Base-by-base conservation (phyloP, 2,113 vertebrate species). In the Barbus barbus region DNA sequence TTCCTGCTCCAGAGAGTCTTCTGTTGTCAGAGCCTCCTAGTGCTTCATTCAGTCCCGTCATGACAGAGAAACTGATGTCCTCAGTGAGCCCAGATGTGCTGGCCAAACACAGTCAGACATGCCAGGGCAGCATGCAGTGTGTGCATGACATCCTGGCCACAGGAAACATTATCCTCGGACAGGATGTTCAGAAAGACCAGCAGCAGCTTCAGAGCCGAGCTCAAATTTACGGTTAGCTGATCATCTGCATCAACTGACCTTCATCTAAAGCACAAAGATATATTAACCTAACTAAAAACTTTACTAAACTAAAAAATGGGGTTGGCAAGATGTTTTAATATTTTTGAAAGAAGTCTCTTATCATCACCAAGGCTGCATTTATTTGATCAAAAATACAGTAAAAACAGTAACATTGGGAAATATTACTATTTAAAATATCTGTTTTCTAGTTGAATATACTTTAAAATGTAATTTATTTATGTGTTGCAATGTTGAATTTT, bases 1-100 rank as follows among this genome's bases (percentile, higher is more conserved):
- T 95, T 2, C 95, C 94, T 20, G 67, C 83, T 63, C 95, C 95
- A 61, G 95, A 96, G 87, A 94, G 92, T 82, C 90, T 96, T 84
- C 87, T 95, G 86, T 88, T 91, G 82, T 91, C 94, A 51, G 24
- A 22, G 0, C 89, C 91, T 65, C 86, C 89, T 0, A 69, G 69
- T 67, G 82, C 38, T 80, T 81, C 89, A 3, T 91, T 94, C 78
- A 44, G 61, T 26, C 86, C 86, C 0, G 46, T 82, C 22, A 86
- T 90, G 38, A 83, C 85, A 26, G 78, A 92, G 24, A 31, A 84
- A 5, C 82, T 95, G 86, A 67, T 95, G 85, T 61, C 84, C 2
- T 86, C 84, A 0, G 79, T 88, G 69, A 92, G 88, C 81, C 93
- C 93, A 22, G 75, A 83, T 28, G 69, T 67, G 41, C 20, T 92